Evolutionary conservation across 2,888 invertebrate genomes (phyloP), one percentile per base, ranked within the genome.

Genomic region (Lampropteryx suffumata): DNA sequence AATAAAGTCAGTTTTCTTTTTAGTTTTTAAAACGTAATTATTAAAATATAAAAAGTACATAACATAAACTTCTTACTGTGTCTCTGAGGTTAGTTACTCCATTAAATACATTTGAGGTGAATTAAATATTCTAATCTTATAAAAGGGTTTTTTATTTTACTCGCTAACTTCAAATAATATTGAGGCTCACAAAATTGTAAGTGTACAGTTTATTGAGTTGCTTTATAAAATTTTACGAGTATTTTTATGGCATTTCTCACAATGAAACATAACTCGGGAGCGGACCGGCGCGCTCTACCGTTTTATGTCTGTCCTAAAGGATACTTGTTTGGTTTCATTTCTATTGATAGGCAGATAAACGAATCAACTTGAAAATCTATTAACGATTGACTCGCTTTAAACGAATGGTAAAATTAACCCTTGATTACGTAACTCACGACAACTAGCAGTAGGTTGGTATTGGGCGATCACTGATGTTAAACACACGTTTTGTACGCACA

Each of bases 221-320:
- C 78, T 78, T 82, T 84, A 80, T 82, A 81, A 71, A 80, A 79
- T 82, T 84, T 84, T 83, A 84, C 75, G 82, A 76, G 73, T 56
- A 83, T 77, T 84, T 77, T 85, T 83, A 84, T 79, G 64, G 77
- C 75, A 74, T 77, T 80, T 80, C 77, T 73, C 79, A 83, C 82
- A 85, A 82, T 83, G 78, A 84, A 84, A 80, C 75, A 82, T 76
- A 76, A 73, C 74, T 60, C 64, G 67, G 59, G 67, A 76, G 64
- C 66, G 62, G 68, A 65, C 61, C 61, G 63, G 61, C 55, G 61
- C 67, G 61, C 67, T 65, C 61, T 68, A 69, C 69, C 74, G 65
- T 79, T 81, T 81, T 79, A 81, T 78, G 72, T 67, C 54, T 59
- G 55, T 62, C 55, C 64, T 69, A 70, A 67, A 68, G 69, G 67